Evolutionary conservation across 2,113 vertebrate genomes (phyloP).

Genomic region (Mormyrus lacerda): DNA sequence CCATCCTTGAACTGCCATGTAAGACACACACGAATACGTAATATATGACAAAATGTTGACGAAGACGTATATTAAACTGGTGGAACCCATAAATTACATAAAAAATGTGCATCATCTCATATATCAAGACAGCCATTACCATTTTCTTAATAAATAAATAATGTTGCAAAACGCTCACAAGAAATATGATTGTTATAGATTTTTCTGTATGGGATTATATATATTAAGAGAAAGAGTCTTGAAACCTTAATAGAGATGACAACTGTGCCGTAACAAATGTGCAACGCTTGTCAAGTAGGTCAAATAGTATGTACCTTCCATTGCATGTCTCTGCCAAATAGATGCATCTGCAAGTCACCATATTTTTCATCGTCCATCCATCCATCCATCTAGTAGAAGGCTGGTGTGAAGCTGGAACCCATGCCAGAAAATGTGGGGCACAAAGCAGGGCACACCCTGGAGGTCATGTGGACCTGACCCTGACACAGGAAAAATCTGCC

Average conservation of each 20-base stretch:
- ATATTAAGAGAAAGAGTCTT: background rate
- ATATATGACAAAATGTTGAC: background rate
- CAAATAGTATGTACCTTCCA: background rate
- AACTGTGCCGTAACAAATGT: background rate
- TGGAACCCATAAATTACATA: background rate
- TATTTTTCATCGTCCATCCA: background rate
- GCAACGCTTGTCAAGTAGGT: background rate
- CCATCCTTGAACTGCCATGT: background rate
- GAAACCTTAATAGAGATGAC: background rate
- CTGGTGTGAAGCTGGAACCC: background rate
- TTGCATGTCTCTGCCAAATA: background rate
- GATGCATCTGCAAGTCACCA: background rate
- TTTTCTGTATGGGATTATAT: background rate
- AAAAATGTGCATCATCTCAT: background rate
- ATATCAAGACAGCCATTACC: background rate
- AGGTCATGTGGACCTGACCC: background rate
- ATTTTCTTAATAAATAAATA: background rate
- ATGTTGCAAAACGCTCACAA: background rate
- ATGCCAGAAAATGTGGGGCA: background rate
- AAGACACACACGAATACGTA: background rate
- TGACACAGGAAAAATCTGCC: background rate
- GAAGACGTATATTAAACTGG: background rate
- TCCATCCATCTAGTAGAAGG: background rate
- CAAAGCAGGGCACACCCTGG: background rate
- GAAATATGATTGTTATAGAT: background rate